Percentiles rank a stretch among this genome's conserved stretches.
Evolutionary conservation across 2,113 vertebrate species (phyloP).

Genomic region (Hippopotamus amphibius): DNA sequence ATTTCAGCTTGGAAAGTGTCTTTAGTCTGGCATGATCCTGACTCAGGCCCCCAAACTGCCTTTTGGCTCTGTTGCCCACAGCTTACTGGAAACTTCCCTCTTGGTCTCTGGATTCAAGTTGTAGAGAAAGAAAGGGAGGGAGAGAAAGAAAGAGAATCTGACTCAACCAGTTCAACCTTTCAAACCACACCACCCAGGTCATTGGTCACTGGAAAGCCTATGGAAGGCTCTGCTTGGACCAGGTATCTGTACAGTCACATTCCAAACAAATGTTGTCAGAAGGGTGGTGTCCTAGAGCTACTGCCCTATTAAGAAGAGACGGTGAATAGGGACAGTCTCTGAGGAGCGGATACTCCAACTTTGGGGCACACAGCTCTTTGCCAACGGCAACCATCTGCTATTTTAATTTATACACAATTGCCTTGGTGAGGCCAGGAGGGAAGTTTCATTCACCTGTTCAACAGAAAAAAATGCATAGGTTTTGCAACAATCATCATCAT

Average conservation of each 20-base stretch:
- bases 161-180: background rate
- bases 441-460: background rate
- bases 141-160: background rate
- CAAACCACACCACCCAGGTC: background rate
- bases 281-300: background rate
- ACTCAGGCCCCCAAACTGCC: background rate
- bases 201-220: background rate
- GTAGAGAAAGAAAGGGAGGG: background rate
- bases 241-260: background rate
- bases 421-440: background rate
- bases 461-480: background rate
- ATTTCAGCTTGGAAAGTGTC: background rate
- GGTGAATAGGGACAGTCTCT: background rate
- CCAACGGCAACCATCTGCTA: background rate
- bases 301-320: background rate
- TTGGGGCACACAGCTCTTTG: background rate
- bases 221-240: background rate
- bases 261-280: background rate
- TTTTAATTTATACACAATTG: background rate
- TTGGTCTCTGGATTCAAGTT: slow-evolving; percentile 45
- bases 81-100: background rate
- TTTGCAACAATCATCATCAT: background rate
- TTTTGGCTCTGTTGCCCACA: background rate
- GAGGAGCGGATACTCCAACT: background rate
- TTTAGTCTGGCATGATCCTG: background rate